Evolutionary conservation across 1,140 invertebrate species (phyloP), one percentile per base, ranked within the genome.

Genomic region (Zaprionus capensis): DNA sequence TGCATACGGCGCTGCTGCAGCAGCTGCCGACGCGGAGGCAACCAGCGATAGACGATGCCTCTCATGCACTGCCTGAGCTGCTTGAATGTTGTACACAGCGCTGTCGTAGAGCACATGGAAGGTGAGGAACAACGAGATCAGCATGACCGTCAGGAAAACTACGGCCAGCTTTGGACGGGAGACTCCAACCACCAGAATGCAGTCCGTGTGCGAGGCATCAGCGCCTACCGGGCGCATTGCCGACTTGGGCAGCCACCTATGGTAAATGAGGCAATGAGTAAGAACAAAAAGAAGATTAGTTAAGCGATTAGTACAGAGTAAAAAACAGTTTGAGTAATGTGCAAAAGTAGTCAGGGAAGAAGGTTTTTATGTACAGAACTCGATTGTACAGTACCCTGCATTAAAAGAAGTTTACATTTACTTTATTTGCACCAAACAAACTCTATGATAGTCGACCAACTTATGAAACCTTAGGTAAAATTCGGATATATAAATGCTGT

Each of bases 91-190:
- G 92, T 96, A 96, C 14, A 96, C 94, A n/a, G 96, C 96, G 91
- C 96, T 96, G 93, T 97, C 96, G 93, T 97, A 97, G 46, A 97
- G 95, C 65, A 97, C 95, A 92, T 97, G 96, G 93, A 97, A 96
- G 61, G 96, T 96, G 82, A 97, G 95, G 93, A 96, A 96, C 46
- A 97, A 94, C 14, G 96, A 96, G 61, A 97, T 94, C 69, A 96
- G 94, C 92, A 96, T 96, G 78, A 96, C 95, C 70, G 95, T 96
- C 68, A 97, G 94, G 91, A 97, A 95, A 61, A 95, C 96, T 81
- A 96, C 95, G 80, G 96, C 96, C 94, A 97, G 94, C 92, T 96
- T 96, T 73, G 96, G 96, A 93, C 96, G 94, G 85, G 96, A 96
- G 80, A 97, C 95, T 64, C 96, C 96, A 80, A 96, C 95, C 81